Percentiles rank a stretch among this genome's conserved stretches.
Conservation (phyloP, 2,113 vertebrate genomes). For the Hypomesus transpacificus region DNA sequence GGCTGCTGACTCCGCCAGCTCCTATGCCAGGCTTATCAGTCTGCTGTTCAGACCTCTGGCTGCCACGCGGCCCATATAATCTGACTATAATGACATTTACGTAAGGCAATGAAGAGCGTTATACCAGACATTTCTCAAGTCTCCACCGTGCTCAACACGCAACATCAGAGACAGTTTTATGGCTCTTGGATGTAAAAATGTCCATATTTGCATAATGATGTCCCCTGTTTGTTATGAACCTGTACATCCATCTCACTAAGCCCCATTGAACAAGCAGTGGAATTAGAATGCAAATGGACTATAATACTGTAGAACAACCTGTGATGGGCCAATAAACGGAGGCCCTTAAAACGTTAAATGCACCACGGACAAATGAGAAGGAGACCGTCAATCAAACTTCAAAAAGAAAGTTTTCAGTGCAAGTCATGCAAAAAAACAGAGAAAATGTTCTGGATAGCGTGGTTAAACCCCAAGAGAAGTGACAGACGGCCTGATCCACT, state of each 20-base stretch:
- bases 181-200: slow-evolving; percentile 57
- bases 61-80: slow-evolving; percentile 48
- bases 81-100: slow-evolving; percentile 61
- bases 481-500: too few species aligned
- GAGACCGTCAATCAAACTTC: slow-evolving; percentile 37
- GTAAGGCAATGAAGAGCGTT: slow-evolving; percentile 45
- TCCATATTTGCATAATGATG: slow-evolving; percentile 64
- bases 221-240: slow-evolving; percentile 64
- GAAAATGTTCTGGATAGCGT: background rate
- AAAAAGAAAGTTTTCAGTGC: slow-evolving; percentile 28
- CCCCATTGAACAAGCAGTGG: slow-evolving; percentile 61
- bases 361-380: slow-evolving; percentile 23
- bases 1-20: slow-evolving; percentile 12
- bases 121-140: slow-evolving; percentile 39
- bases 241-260: slow-evolving; percentile 64
- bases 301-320: slow-evolving; percentile 47
- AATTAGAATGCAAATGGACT: slow-evolving; percentile 67
- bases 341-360: slow-evolving; percentile 6
- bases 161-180: slow-evolving; percentile 49
- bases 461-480: too few species aligned
- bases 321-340: slow-evolving; percentile 52
- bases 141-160: slow-evolving; percentile 35
- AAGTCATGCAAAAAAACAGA: background rate
- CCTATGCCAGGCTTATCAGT: slow-evolving; percentile 38
- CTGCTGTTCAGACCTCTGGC: slow-evolving; percentile 28